Evolutionary conservation across 2,113 vertebrate species (phyloP).

Genomic region (Rostratula benghalensis): DNA sequence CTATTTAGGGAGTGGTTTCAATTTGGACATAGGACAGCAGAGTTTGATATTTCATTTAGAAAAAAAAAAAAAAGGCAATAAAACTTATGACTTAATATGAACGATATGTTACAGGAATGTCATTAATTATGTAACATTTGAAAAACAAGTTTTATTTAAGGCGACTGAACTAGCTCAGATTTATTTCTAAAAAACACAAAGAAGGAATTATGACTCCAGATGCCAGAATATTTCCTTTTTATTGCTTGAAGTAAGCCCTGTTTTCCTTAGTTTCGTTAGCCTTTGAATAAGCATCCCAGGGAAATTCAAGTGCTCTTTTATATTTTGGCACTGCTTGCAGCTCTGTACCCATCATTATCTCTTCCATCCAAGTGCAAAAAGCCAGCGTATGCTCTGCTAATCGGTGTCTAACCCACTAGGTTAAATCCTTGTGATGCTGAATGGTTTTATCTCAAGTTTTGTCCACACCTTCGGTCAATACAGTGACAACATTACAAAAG

Average conservation of each 20-base stretch:
- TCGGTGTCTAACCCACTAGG: neutral
- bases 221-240: neutral
- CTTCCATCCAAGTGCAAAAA: neutral
- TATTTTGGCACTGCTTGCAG: neutral
- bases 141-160: slow-evolving; percentile 19
- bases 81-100: slow-evolving; percentile 28
- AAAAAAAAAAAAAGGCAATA: neutral
- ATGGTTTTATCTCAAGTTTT: neutral
- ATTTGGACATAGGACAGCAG: neutral
- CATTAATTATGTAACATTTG: slow-evolving; percentile 2
- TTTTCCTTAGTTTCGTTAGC: neutral
- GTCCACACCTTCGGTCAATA: neutral
- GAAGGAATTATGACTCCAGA: neutral
- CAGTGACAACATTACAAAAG: neutral
- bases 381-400: neutral
- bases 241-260: neutral
- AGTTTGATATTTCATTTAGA: neutral
- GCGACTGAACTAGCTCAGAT: neutral
- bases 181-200: neutral
- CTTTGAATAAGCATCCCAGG: neutral
- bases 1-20: neutral
- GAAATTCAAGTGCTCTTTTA: neutral
- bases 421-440: neutral
- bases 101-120: slow-evolving; percentile 3
- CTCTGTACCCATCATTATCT: neutral